These are phyloP conservation scores for Psephotus haematonotus DNA, from an alignment of 2,113 vertebrate genomes.

Conservation along the genomic window DNA sequence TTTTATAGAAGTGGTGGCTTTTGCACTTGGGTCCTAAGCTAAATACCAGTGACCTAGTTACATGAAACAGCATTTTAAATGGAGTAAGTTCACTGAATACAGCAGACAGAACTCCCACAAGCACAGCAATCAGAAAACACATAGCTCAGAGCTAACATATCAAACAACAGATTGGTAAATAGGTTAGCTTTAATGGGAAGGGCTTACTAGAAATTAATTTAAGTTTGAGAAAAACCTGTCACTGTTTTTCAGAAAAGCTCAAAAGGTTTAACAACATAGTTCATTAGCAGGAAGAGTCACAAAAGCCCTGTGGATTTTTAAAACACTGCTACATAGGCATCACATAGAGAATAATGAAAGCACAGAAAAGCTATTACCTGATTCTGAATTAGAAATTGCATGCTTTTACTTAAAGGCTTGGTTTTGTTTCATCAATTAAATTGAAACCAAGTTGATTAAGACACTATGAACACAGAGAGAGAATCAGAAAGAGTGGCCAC, in stretches of 20 bases:
- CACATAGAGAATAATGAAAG: neutral
- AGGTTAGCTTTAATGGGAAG: constrained; percentile 47
- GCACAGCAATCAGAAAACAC: constrained; percentile 17
- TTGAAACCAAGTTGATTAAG: neutral
- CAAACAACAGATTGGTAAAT: constrained; percentile 52
- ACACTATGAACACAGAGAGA: neutral
- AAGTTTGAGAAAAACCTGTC: constrained; percentile 18
- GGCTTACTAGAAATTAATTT: constrained; percentile 21
- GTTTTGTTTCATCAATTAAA: neutral
- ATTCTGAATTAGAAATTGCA: neutral
- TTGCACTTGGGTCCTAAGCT: constrained; percentile 18
- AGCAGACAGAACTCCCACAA: constrained; percentile 28
- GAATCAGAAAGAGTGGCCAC: neutral
- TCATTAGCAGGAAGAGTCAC: constrained; percentile 10
- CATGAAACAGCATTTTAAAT: constrained; percentile 33
- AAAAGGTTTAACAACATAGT: neutral
- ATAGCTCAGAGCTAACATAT: constrained; percentile 7
- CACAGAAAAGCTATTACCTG: neutral
- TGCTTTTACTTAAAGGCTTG: neutral
- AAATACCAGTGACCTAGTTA: constrained; percentile 33
- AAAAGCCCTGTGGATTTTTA: neutral
- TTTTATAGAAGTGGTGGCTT: neutral
- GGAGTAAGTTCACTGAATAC: neutral
- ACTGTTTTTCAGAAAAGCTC: constrained; percentile 1
- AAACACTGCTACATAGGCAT: neutral